Conservation (phyloP, 2,113 vertebrate species). For the Trochalopteron elliotii region DNA sequence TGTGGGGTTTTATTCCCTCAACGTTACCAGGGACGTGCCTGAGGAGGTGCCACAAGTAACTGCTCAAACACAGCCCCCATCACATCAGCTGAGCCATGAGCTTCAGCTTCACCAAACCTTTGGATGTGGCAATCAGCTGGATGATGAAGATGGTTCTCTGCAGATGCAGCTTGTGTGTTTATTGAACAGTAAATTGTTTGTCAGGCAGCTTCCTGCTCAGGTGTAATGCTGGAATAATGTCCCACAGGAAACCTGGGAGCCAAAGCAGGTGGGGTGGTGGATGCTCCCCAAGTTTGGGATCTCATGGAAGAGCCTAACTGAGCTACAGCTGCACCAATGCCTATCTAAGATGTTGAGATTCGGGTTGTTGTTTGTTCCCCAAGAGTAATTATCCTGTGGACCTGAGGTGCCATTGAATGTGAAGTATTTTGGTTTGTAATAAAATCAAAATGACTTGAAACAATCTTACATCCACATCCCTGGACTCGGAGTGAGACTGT, state of each 20-base stretch:
- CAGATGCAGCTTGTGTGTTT: not conserved
- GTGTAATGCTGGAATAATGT: not conserved
- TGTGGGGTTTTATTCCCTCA: not conserved
- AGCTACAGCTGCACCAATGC: not conserved
- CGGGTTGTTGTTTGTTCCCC: not conserved
- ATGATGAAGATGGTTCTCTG: not conserved
- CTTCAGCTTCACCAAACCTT: rapidly evolving
- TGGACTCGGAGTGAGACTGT: not conserved
- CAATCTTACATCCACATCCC: not conserved
- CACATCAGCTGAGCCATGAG: rapidly evolving
- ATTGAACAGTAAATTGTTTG: not conserved
- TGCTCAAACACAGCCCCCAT: not conserved
- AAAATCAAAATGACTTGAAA: conserved; percentile 31
- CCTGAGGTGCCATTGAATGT: not conserved
- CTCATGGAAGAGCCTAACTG: not conserved
- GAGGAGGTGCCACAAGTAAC: not conserved
- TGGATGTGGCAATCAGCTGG: not conserved
- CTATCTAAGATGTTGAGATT: not conserved
- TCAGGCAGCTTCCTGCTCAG: not conserved
- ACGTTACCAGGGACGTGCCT: rapidly evolving
- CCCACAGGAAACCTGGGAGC: not conserved
- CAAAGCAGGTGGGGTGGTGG: not conserved
- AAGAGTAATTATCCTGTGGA: not conserved
- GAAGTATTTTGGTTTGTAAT: conserved; percentile 40
- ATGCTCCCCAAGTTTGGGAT: not conserved